These are phyloP conservation scores for Eupithecia abbreviata DNA, from an alignment of 2,888 invertebrate genomes.

Conservation along the genomic window DNA sequence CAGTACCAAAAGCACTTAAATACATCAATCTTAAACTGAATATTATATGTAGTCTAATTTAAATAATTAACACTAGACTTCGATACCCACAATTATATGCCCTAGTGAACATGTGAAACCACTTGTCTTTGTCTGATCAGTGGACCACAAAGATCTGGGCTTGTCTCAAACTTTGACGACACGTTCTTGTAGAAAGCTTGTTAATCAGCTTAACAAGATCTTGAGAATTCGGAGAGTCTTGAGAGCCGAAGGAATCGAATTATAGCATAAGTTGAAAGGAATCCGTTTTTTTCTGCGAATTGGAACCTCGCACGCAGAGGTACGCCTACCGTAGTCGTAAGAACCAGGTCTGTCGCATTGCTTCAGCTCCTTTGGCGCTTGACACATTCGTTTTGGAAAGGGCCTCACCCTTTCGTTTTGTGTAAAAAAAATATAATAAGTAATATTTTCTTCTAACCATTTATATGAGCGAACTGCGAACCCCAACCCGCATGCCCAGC, in stretches of 20 bases:
- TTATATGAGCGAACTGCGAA: no score
- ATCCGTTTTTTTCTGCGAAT: not conserved
- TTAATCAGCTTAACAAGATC: slow-evolving; percentile 3
- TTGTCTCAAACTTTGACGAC: slow-evolving; percentile 5
- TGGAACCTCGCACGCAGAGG: not conserved
- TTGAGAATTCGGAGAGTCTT: not conserved
- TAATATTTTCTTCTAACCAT: not conserved
- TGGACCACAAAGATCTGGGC: not conserved
- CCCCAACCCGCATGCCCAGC: no score
- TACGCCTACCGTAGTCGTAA: no score
- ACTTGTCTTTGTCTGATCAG: slow-evolving; percentile 2
- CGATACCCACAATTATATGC: slow-evolving; percentile 1
- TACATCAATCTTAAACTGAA: not conserved
- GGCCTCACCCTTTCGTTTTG: no score
- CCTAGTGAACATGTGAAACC: not conserved
- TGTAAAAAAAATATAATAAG: no score
- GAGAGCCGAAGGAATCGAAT: not conserved
- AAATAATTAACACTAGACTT: slow-evolving; percentile 2
- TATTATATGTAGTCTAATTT: not conserved
- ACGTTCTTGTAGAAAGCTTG: not conserved
- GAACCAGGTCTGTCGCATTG: not conserved
- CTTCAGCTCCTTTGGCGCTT: not conserved
- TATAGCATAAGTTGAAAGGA: not conserved
- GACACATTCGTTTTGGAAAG: not conserved
- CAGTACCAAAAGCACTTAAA: not conserved